Conservation (phyloP, 2,113 vertebrate genomes). For the Triplophysa dalaica region DNA sequence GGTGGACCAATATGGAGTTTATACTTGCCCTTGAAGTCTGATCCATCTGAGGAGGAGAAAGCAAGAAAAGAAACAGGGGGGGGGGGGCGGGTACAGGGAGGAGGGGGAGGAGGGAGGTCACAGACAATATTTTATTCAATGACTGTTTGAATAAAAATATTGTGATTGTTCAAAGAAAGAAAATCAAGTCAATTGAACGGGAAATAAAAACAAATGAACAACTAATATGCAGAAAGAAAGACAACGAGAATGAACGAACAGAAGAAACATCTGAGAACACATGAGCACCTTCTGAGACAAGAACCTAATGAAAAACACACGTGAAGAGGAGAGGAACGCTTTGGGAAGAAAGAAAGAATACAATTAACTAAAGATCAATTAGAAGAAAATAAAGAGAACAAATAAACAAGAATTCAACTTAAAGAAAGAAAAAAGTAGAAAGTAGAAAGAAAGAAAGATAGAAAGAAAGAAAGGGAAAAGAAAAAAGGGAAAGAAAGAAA, state of each 20-base stretch:
- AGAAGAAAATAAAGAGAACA: constrained; percentile 57
- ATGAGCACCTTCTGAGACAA: constrained; percentile 14
- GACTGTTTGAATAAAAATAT: constrained; percentile 99
- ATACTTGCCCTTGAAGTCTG: constrained; percentile 99
- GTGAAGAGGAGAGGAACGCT: constrained; percentile 60
- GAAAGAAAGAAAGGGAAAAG: constrained; percentile 23
- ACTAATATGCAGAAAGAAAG: not conserved
- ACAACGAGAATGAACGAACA: constrained; percentile 4
- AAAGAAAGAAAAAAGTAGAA: constrained; percentile 74
- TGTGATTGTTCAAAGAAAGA: constrained; percentile 84
- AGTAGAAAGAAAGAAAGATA: not conserved
- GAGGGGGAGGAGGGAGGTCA: constrained; percentile 76
- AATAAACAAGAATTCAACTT: constrained; percentile 60
- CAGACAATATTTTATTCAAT: constrained; percentile 99
- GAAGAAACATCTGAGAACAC: constrained; percentile 33
- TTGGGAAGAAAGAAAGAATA: constrained; percentile 56
- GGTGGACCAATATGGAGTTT: constrained; percentile 95
- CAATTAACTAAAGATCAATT: constrained; percentile 14
- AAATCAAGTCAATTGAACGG: constrained; percentile 71
- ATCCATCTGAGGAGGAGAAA: constrained; percentile 99
- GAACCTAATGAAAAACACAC: constrained; percentile 44
- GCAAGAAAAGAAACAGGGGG: constrained; percentile 95
- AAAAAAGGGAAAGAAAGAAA: not conserved
- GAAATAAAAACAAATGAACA: constrained; percentile 37
- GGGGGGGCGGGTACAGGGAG: constrained; percentile 78